Conservation (phyloP, 2,888 invertebrate genomes). For the Sceliomorpha sp. region DNA sequence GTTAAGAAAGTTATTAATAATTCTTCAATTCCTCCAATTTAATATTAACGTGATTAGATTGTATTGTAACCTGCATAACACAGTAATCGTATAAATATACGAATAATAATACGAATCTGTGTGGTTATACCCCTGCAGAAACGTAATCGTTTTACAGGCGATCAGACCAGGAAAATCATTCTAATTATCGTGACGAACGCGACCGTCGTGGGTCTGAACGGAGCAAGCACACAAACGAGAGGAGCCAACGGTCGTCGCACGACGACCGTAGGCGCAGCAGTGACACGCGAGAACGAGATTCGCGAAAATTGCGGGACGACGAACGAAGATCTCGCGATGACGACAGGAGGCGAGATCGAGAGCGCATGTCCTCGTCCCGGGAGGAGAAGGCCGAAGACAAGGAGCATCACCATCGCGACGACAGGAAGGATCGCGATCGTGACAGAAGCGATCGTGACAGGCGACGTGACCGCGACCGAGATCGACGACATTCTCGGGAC, state of each 20-base stretch:
- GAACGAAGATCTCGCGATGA: constrained; percentile 69
- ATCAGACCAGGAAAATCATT: constrained; percentile 71
- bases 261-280: constrained; percentile 69
- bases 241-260: constrained; percentile 65
- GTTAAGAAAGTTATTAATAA: too few relatives aligned
- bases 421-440: constrained; percentile 70
- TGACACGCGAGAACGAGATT: constrained; percentile 71
- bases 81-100: constrained; percentile 48
- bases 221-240: constrained; percentile 65
- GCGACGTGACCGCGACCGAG: constrained; percentile 65
- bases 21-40: too few relatives aligned
- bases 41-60: too few relatives aligned
- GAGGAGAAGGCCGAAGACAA: constrained; percentile 65
- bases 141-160: constrained; percentile 80
- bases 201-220: constrained; percentile 65
- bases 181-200: constrained; percentile 68
- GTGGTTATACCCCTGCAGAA: constrained; percentile 80
- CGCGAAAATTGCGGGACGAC: constrained; percentile 65
- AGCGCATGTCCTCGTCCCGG: constrained; percentile 20
- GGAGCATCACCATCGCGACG: constrained; percentile 71
- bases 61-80: too few relatives aligned
- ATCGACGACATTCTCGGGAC: constrained; percentile 71
- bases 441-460: constrained; percentile 63
- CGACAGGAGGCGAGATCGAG: constrained; percentile 69
- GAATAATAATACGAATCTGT: constrained; percentile 80